phyloP scores from a whole-genome alignment of 1,140 invertebrate species.

The Cephus cinctus region DNA sequence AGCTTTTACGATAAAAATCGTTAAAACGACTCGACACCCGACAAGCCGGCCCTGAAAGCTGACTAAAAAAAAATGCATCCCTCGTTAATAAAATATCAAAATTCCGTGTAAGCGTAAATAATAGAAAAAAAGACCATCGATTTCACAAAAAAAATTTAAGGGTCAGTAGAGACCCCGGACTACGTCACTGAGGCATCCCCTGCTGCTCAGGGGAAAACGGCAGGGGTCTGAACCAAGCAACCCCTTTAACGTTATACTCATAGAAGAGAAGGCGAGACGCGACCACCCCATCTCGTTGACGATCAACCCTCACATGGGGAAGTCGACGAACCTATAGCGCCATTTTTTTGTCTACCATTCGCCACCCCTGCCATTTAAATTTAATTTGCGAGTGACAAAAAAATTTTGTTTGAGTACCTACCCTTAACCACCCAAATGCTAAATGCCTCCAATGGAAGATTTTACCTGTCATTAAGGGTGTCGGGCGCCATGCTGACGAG shows the following conservation, averaged over 20 bases:
- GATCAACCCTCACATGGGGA: constrained; percentile 16
- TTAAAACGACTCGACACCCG: too few species aligned
- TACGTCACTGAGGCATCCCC: constrained; percentile 4
- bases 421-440: too few species aligned
- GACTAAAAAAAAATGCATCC: too few species aligned
- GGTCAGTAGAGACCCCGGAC: too few species aligned
- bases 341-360: constrained; percentile 22
- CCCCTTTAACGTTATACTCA: constrained; percentile 34
- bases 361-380: constrained; percentile 12
- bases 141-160: too few species aligned
- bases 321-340: constrained; percentile 21
- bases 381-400: too few species aligned
- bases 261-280: constrained; percentile 11
- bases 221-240: constrained; percentile 9
- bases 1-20: too few species aligned
- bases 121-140: constrained; percentile 1
- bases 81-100: background rate
- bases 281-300: constrained; percentile 18
- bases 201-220: constrained; percentile 6
- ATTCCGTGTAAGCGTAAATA: background rate
- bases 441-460: too few species aligned
- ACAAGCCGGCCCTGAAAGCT: too few species aligned
- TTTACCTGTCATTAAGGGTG: too few species aligned
- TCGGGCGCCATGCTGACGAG: too few species aligned
- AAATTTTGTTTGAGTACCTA: too few species aligned